Evolutionary conservation across 2,888 invertebrate species (phyloP), one percentile per base, ranked within the genome.

Genomic region (Prosapia bicincta): DNA sequence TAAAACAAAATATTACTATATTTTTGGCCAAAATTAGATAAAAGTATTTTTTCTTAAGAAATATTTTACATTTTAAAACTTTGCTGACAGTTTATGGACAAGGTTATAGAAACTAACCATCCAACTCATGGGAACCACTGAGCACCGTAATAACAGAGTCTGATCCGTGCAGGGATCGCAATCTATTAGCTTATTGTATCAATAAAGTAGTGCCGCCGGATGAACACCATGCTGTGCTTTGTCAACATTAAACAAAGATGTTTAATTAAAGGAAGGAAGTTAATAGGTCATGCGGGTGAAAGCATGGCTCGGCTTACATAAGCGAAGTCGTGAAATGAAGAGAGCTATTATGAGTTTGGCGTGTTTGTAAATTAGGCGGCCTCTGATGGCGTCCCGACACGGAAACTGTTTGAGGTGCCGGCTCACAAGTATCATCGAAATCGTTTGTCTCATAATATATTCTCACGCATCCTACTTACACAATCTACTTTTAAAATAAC

Each of bases 191-290:
- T 54, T 20, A 54, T 20, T 54, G 54, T 20, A 54, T 20, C 54
- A 54, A 54, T 54, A 54, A 54, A 54, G 20, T 54, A 54, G 54
- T 54, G 54, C 54, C 54, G 54, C 20, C 54, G 54, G 54, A 54
- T 54, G 54, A 54, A 54, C 54, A 54, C 20, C 54, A 54, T 54
- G 20, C n/a, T 20, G 20, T 10, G 54, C 54, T 54, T 38, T 38
- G 38, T 38, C 38, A 38, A 38, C 38, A 38, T 38, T 54, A 54
- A 54, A 54, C 20, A 54, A 54, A 54, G 54, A 54, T 54, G 54
- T 54, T 54, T 54, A 54, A 54, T 54, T 54, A 54, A 54, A n/a
- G 54, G 54, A 54, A 54, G 54, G 54, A 54, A 54, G 54, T 54
- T 54, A 54, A 54, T 54, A 54, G 54, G 54, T 54, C 54, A 54